phyloP scores from a whole-genome alignment of 2,888 invertebrate species.

The Diarsia rubi region DNA sequence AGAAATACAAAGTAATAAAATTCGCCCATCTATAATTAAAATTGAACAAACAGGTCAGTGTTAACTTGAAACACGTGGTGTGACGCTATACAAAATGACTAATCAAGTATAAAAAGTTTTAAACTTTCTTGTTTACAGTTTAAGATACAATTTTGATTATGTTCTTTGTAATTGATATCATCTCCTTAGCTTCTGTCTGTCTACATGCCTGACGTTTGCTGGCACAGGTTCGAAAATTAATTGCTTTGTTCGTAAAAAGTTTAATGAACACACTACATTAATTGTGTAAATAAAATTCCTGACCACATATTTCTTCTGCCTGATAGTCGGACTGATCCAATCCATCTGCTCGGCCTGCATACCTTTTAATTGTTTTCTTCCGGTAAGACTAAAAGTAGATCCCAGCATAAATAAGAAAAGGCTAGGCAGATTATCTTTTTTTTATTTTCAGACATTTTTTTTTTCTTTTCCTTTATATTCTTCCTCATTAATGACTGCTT shows the following conservation, averaged over 20 bases:
- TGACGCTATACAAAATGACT: slow-evolving; percentile 43
- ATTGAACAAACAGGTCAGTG: slow-evolving; percentile 41
- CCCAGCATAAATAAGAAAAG: too few relatives aligned
- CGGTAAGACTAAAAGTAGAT: too few relatives aligned
- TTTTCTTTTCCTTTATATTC: background rate
- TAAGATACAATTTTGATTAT: slow-evolving; percentile 39
- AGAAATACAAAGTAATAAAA: slow-evolving; percentile 38
- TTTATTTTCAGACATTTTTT: background rate
- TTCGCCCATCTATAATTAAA: slow-evolving; percentile 50
- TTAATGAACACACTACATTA: slow-evolving; percentile 15
- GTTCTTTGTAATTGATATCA: slow-evolving; percentile 51
- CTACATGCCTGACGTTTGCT: slow-evolving; percentile 11
- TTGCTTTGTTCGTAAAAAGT: slow-evolving; percentile 24
- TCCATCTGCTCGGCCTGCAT: slow-evolving; percentile 7
- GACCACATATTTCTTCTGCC: slow-evolving; percentile 27
- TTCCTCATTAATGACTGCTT: background rate
- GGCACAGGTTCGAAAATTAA: slow-evolving; percentile 18
- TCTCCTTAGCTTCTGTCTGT: slow-evolving; percentile 27
- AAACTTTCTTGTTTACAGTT: slow-evolving; percentile 31
- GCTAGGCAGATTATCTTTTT: too few relatives aligned
- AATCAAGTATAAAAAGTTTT: slow-evolving; percentile 37
- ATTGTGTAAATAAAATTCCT: slow-evolving; percentile 33
- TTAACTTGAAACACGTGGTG: slow-evolving; percentile 48
- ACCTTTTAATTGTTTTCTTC: background rate
- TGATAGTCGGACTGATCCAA: slow-evolving; percentile 13